These are phyloP conservation scores for Zonotrichia leucophrys DNA, from an alignment of 2,113 vertebrate genomes.

Conservation along the genomic window DNA sequence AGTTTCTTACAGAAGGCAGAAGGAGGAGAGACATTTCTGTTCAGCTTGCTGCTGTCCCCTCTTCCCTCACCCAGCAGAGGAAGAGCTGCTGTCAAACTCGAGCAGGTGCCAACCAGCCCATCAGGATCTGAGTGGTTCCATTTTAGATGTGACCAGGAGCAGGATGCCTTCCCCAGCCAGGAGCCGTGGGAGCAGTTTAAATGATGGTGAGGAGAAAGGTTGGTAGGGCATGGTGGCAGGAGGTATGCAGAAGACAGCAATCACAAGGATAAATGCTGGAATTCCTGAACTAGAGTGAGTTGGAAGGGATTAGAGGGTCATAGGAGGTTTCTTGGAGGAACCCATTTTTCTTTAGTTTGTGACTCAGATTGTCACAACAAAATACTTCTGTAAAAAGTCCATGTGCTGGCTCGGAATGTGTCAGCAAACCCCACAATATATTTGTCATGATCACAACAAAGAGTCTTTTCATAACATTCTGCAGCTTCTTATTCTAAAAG, in stretches of 20 bases:
- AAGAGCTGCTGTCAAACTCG: neutral
- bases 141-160: neutral
- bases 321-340: neutral
- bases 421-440: neutral
- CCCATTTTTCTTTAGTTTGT: neutral
- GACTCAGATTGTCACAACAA: neutral
- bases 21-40: neutral
- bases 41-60: neutral
- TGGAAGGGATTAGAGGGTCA: neutral
- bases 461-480: neutral
- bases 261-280: neutral
- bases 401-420: neutral
- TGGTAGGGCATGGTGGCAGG: neutral
- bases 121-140: neutral
- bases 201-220: neutral
- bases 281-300: neutral
- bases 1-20: neutral
- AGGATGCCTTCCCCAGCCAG: neutral
- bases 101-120: accelerated
- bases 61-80: neutral
- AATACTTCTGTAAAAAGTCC: neutral
- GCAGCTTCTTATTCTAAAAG: neutral
- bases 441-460: neutral
- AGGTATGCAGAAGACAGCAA: neutral
- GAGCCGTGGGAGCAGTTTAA: neutral